A percentile compares a stretch with the other conserved stretches of the same genome.
These are phyloP conservation scores for Ypsolopha sequella DNA, from an alignment of 2,888 invertebrate species.

Conservation along the genomic window DNA sequence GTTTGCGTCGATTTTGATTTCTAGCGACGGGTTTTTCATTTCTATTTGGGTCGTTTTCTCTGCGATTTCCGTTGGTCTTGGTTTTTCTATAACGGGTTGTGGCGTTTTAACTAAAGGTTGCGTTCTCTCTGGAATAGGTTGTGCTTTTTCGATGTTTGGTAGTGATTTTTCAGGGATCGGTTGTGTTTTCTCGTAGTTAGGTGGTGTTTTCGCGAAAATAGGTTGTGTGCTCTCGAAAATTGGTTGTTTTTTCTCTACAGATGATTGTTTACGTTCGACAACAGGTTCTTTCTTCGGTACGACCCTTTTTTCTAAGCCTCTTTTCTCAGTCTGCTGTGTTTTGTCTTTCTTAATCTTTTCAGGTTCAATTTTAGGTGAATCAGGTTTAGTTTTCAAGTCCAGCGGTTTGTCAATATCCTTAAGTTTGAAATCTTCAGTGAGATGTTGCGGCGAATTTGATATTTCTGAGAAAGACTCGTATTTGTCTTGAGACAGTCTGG, in stretches of 20 bases:
- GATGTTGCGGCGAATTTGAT: slow-evolving; percentile 55
- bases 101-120: not conserved
- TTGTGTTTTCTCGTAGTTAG: not conserved
- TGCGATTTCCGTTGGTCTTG: not conserved
- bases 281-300: no score
- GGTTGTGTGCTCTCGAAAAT: no score
- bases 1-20: slow-evolving; percentile 55
- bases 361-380: slow-evolving; percentile 32
- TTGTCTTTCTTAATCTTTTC: slow-evolving; percentile 19
- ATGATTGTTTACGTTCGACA: no score
- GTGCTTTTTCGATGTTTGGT: slow-evolving; percentile 22
- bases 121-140: not conserved
- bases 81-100: not conserved
- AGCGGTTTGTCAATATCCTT: not conserved
- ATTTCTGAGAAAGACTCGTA: slow-evolving; percentile 58
- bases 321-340: not conserved
- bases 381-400: no score
- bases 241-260: no score
- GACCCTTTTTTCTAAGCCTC: no score
- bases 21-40: slow-evolving; percentile 30
- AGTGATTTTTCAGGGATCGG: slow-evolving; percentile 31
- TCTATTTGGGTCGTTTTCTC: slow-evolving; percentile 7
- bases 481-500: slow-evolving; percentile 54
- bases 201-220: not conserved
- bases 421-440: slow-evolving; percentile 32